Conservation (phyloP, 1,140 invertebrate genomes). For the Trichonephila clavata region DNA sequence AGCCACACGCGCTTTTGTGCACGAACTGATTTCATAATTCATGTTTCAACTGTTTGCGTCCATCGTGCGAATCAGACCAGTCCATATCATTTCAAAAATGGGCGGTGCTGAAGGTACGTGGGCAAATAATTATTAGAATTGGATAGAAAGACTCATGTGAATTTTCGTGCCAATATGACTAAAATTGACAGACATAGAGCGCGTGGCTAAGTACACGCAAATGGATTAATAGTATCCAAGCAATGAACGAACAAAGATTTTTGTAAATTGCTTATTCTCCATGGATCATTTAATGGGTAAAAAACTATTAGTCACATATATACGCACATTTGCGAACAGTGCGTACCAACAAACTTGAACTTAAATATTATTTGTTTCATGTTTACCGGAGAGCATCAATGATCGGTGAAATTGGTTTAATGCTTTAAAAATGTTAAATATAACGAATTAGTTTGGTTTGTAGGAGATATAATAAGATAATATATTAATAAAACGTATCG, state of each 20-base stretch:
- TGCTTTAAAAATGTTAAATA: no score
- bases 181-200: conserved; percentile 9
- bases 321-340: no score
- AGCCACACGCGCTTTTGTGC: conserved; percentile 40
- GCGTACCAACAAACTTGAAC: no score
- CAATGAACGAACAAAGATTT: background rate
- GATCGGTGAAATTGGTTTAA: no score
- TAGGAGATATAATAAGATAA: no score
- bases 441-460: no score
- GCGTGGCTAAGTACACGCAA: conserved; percentile 13
- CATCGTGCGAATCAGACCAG: conserved; percentile 8
- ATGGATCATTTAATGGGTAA: no score
- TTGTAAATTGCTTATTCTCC: no score
- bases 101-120: background rate
- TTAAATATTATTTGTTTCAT: no score
- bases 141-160: background rate
- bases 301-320: no score
- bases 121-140: conserved; percentile 57
- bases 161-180: conserved; percentile 21
- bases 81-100: conserved; percentile 3
- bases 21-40: conserved; percentile 61
- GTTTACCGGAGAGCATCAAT: no score
- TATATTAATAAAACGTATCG: no score
- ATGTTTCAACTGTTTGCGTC: background rate
- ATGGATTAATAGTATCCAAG: background rate